Percentiles rank a stretch among this genome's conserved stretches.
Evolutionary conservation across 2,888 invertebrate species (phyloP).

Genomic region (Microctonus aethiopoides): DNA sequence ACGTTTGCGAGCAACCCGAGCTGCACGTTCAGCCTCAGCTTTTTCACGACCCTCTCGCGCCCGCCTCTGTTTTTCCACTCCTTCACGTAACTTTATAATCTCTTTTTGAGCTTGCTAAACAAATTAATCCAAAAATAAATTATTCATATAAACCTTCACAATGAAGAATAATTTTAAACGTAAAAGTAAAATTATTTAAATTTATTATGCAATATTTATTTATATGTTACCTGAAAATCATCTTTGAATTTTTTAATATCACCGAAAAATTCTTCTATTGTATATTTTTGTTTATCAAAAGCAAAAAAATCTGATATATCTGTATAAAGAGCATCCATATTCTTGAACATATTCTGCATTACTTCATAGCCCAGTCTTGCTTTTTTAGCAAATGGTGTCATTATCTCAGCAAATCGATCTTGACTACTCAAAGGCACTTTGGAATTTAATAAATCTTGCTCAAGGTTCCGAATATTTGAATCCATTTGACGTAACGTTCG

Average conservation of each 20-base stretch:
- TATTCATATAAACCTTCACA: background rate
- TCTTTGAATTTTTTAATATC: slow-evolving; percentile 97
- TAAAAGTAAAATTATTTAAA: too few species aligned
- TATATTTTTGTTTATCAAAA: slow-evolving; percentile 93
- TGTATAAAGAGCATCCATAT: slow-evolving; percentile 88
- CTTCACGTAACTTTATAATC: slow-evolving; percentile 83
- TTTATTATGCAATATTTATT: background rate
- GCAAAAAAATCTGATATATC: slow-evolving; percentile 90
- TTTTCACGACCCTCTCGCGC: slow-evolving; percentile 87
- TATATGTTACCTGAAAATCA: slow-evolving; percentile 78
- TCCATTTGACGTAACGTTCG: slow-evolving; percentile 88
- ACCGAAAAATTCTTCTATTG: slow-evolving; percentile 94
- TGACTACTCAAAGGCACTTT: slow-evolving; percentile 82
- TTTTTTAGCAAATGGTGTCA: slow-evolving; percentile 85
- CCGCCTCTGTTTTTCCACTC: slow-evolving; percentile 84
- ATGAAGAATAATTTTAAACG: too few species aligned
- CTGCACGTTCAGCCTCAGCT: slow-evolving; percentile 85
- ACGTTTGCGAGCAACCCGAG: slow-evolving; percentile 82
- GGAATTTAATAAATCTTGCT: slow-evolving; percentile 89
- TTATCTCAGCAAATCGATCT: slow-evolving; percentile 86
- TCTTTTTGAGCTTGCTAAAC: slow-evolving; percentile 84
- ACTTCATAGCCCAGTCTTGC: slow-evolving; percentile 90
- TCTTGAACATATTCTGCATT: slow-evolving; percentile 91
- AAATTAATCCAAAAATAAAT: slow-evolving; percentile 24
- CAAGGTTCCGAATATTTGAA: slow-evolving; percentile 85